A percentile compares a stretch with the other conserved stretches of the same genome.
These are phyloP conservation scores for Linurgus olivaceus DNA, from an alignment of 2,797 vertebrate genomes.

Conservation along the genomic window DNA sequence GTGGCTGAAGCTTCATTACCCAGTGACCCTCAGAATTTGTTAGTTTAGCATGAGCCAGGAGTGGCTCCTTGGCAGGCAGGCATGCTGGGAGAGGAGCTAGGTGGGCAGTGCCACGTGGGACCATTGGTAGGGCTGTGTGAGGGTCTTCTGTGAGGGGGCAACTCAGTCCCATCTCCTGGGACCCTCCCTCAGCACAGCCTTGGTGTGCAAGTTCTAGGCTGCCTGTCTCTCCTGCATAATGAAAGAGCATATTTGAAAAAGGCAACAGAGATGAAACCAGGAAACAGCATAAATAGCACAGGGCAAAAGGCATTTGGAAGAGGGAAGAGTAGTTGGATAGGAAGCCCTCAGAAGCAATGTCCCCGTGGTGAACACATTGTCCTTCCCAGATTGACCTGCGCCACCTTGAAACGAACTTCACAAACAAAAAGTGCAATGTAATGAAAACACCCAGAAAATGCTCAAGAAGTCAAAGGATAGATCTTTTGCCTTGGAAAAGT, in stretches of 20 bases:
- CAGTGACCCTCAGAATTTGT: background rate
- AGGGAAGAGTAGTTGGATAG: background rate
- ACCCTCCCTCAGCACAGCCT: too few species aligned
- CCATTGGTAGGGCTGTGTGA: too few species aligned
- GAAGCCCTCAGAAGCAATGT: background rate
- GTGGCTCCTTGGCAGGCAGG: background rate
- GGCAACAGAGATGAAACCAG: background rate
- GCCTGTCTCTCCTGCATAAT: background rate
- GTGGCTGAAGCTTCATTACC: background rate
- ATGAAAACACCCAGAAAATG: background rate
- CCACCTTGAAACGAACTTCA: background rate
- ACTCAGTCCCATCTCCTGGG: background rate
- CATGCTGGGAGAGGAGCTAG: background rate
- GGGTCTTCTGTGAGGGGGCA: background rate
- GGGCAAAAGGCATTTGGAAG: background rate
- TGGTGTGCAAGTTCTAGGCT: background rate
- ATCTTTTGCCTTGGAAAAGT: background rate
- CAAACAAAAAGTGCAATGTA: background rate
- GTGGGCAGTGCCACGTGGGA: too few species aligned
- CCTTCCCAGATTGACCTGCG: background rate
- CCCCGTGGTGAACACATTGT: background rate
- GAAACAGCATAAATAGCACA: background rate
- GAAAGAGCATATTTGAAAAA: background rate
- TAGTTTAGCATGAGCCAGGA: background rate
- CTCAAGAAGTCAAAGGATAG: background rate